Base-by-base conservation (phyloP, 2,888 invertebrate genomes). In the Agonopterix heracliana region DNA sequence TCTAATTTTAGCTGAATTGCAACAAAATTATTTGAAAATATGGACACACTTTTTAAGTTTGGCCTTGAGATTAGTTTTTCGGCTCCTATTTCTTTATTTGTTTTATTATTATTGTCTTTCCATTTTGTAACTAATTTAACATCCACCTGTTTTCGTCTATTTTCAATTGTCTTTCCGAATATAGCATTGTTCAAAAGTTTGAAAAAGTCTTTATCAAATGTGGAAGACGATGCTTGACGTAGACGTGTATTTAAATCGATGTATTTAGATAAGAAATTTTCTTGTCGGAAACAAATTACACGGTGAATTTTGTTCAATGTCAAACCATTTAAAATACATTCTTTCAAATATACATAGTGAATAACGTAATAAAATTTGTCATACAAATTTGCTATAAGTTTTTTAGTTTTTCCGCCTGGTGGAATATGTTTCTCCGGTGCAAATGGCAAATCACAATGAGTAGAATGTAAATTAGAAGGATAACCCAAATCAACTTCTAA, bases 361-460 rank as follows among this genome's bases (percentile, higher is more conserved):
- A 68, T 61, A 1, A 69, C 49, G 49, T 68, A 68, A 9, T 63
- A 54, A 34, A 34, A 11, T 54, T 68, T 69, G 44, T 61, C 41
- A 13, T 57, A 49, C 4, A 70, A 49, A 48, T 58, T 64, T 1
- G 63, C 46, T 9, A 46, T 48, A 3, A 48, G 12, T 42, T 48
- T 46, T 2, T 36, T 26, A 40, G 17, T 41, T 59, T 48, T 51
- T 53, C 54, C 12, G 0, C 17, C 41, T 26, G 42, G 13, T 13
- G 49, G 55, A 4, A 36, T 10, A 49, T 45, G 51, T 36, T 36
- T 36, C n/a, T 36, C 36, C 1, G 36, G 2, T 2, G 9, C 9
- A 36, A 36, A 36, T 2, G 36, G 36, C 9, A 10, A 36, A 36
- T 36, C 36, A 36, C n/a, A 2, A n/a, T 36, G 36, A 1, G 3